Percentiles rank a stretch among this genome's conserved stretches.
Evolutionary conservation across 2,113 vertebrate genomes (phyloP).

Genomic region (Rhizomys pruinosus): DNA sequence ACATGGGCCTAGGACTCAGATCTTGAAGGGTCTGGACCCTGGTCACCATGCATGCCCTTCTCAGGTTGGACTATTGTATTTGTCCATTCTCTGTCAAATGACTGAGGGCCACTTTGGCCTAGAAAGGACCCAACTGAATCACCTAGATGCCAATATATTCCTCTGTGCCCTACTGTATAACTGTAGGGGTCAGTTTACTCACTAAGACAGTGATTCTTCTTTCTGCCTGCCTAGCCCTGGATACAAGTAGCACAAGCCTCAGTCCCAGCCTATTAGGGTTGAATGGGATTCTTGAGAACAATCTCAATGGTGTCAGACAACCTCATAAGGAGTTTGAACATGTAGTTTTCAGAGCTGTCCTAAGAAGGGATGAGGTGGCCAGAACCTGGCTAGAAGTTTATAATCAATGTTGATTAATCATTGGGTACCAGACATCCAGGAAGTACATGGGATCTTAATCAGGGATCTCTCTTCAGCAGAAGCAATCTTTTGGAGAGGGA

Average conservation of each 20-base stretch:
- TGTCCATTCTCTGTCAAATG: background rate
- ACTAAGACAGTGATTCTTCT: background rate
- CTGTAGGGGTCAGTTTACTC: no score
- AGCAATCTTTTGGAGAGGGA: background rate
- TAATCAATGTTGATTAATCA: background rate
- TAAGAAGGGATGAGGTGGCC: background rate
- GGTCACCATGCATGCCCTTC: no score
- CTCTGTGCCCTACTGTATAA: background rate
- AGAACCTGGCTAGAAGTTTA: no score
- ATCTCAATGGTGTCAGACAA: background rate
- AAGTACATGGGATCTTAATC: background rate
- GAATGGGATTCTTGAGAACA: background rate
- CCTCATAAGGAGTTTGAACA: background rate
- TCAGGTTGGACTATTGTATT: background rate
- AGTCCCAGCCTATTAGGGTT: background rate
- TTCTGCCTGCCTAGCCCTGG: background rate
- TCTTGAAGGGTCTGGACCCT: background rate
- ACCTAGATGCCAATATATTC: background rate
- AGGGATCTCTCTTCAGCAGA: background rate
- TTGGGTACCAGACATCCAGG: background rate
- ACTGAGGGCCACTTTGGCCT: background rate
- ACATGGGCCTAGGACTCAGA: background rate
- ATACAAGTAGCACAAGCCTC: background rate
- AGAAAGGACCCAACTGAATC: background rate
- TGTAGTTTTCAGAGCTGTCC: background rate